Evolutionary conservation across 2,888 invertebrate species (phyloP).

Genomic region (Chaitophorus viminalis): DNA sequence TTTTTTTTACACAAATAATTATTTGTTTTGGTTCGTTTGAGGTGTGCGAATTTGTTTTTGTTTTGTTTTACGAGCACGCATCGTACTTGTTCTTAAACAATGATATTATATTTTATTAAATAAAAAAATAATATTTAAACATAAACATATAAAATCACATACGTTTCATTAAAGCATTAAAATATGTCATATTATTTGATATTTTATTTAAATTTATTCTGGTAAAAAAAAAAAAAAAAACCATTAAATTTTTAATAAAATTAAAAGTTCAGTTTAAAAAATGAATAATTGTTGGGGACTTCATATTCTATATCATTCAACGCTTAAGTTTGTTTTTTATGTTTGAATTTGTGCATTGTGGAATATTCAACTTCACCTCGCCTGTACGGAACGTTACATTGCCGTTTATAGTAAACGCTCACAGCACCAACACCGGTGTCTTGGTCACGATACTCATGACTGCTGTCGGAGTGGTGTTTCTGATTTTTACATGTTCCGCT

Average conservation of each 20-base stretch:
- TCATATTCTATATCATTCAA: slow-evolving; percentile 42
- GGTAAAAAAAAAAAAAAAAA: neutral
- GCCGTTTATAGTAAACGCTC: slow-evolving; percentile 84
- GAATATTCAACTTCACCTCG: slow-evolving; percentile 54
- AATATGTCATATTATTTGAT: too few species aligned
- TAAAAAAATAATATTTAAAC: neutral
- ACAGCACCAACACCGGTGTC: slow-evolving; percentile 97
- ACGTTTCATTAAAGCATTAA: neutral
- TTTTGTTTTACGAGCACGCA: slow-evolving; percentile 63
- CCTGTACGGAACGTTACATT: slow-evolving; percentile 58
- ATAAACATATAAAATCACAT: neutral
- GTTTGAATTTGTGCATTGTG: slow-evolving; percentile 57
- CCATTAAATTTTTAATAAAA: neutral
- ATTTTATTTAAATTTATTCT: too few species aligned
- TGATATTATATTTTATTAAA: neutral
- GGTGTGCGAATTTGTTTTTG: slow-evolving; percentile 63
- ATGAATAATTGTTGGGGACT: neutral
- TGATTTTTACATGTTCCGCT: slow-evolving; percentile 98
- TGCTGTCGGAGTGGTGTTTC: slow-evolving; percentile 99
- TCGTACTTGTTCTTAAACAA: slow-evolving; percentile 36
- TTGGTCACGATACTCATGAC: slow-evolving; percentile 98
- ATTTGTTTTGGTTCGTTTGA: slow-evolving; percentile 64
- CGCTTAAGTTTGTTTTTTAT: slow-evolving; percentile 56
- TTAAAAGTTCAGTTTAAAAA: neutral
- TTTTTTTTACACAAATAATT: slow-evolving; percentile 69